Conservation (phyloP, 2,888 invertebrate genomes). For the Brachyopa scutellaris region DNA sequence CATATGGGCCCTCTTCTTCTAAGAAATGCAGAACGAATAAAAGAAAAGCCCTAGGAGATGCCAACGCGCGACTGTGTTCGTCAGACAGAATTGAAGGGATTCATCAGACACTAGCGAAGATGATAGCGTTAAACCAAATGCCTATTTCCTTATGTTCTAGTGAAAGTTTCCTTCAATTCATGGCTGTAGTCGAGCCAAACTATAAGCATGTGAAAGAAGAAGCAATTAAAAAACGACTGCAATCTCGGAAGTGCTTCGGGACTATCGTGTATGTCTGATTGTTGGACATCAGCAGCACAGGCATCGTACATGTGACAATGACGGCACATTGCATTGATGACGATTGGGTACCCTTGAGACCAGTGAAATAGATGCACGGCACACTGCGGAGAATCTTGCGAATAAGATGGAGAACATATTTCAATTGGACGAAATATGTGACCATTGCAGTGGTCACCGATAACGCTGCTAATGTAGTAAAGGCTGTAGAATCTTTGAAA, state of each 20-base stretch:
- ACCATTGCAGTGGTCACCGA: conserved; percentile 19
- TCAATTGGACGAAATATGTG: neutral
- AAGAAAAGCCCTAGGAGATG: neutral
- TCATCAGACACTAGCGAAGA: conserved; percentile 22
- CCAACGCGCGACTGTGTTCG: neutral
- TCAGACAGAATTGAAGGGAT: neutral
- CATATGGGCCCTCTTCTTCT: neutral
- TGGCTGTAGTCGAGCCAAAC: conserved; percentile 20
- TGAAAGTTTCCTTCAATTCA: conserved; percentile 10
- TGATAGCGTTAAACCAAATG: conserved; percentile 38
- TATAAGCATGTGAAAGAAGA: conserved; percentile 19
- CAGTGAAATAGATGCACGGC: conserved; percentile 1
- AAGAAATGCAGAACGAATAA: neutral
- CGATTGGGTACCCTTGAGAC: conserved; percentile 20
- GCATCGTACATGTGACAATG: conserved; percentile 14
- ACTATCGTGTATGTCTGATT: conserved; percentile 8
- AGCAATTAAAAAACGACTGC: neutral
- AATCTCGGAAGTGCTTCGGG: neutral
- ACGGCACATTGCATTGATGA: conserved; percentile 13
- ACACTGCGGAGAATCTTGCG: neutral
- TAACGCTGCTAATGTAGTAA: conserved; percentile 14
- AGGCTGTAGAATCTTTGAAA: conserved; percentile 14
- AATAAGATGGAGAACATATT: conserved; percentile 3
- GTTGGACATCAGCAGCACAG: conserved; percentile 5
- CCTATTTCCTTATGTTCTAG: conserved; percentile 29